A percentile compares a stretch with the other conserved stretches of the same genome.
phyloP scores from a whole-genome alignment of 2,888 invertebrate species.

The Syrista parreyssii region DNA sequence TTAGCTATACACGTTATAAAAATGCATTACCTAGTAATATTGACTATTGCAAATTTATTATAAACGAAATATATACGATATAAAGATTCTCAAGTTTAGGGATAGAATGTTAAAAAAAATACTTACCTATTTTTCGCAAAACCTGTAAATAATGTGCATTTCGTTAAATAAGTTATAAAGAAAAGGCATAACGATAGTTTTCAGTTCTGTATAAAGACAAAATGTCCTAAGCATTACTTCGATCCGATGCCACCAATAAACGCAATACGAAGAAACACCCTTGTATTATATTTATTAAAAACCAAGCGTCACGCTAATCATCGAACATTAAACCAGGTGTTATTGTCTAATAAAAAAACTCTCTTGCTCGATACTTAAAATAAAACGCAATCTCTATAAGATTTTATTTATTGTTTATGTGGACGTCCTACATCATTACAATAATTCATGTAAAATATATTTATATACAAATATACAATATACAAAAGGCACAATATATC shows the following conservation, averaged over 20 bases:
- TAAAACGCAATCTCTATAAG: conserved; percentile 24
- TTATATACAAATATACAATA: conserved; percentile 65
- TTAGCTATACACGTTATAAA: conserved; percentile 15
- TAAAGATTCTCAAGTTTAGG: conserved; percentile 16
- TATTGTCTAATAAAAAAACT: neutral
- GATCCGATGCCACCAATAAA: neutral
- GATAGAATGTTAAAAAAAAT: conserved; percentile 18
- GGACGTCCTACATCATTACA: conserved; percentile 56
- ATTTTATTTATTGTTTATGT: conserved; percentile 55
- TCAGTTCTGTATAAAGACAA: neutral
- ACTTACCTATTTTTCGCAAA: conserved; percentile 19
- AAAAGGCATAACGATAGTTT: neutral
- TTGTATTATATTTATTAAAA: neutral
- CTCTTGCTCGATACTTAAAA: neutral
- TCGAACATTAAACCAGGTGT: neutral
- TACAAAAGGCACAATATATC: conserved; percentile 65
- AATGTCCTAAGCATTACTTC: neutral
- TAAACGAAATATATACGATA: conserved; percentile 4
- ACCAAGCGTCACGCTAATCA: neutral
- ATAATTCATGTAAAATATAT: conserved; percentile 62
- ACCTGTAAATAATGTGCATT: conserved; percentile 45
- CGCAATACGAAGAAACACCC: neutral
- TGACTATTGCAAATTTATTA: conserved; percentile 20
- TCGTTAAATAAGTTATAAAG: conserved; percentile 32
- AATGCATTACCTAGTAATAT: conserved; percentile 29